Evolutionary conservation across 1,140 invertebrate genomes (phyloP), one percentile per base, ranked within the genome.

Genomic region (Zaprionus taronus): DNA sequence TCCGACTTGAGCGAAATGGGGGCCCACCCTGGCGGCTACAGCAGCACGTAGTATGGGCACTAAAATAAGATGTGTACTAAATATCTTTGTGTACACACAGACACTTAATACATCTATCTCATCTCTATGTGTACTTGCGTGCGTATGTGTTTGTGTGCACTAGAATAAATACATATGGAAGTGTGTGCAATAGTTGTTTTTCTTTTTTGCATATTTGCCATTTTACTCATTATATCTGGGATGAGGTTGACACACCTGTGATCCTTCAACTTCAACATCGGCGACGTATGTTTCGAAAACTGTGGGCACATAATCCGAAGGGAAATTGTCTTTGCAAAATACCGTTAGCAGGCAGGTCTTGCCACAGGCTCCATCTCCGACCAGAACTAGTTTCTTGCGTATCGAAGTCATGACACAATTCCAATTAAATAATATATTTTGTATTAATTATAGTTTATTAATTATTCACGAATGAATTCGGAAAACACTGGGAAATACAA

Each of bases 281-380:
- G 98, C 98, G 81, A 99, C 98, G 96, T 99, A 99, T 93, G 98
- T 99, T 94, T 99, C 98, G 94, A 99, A 99, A 76, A 99, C 98
- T 91, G 98, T 99, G 78, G 98, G 98, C 91, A 99, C 98, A 93
- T 99, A 99, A 65, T 98, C 97, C 96, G 99, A 98, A 80, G 98
- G 98, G 94, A 99, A 99, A 93, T 99, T 97, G 94, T 99, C 98
- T 95, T 99, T 99, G 93, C 97, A 98, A 94, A 99, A 99, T 79
- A 99, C 98, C 93, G 99, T 99, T 83, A 99, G 95, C 78, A 99
- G 95, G 93, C 98, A 99, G 82, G 98, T 99, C 95, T 99, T 99
- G 94, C 98, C 98, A 94, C 98, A 99, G 80, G 98, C 98, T 94
- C 98, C 98, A 94, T 99, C 98, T 91, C 98, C 98, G 70, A 99